Base-by-base conservation (phyloP, 2,113 vertebrate species). In the Tachysurus vachellii region DNA sequence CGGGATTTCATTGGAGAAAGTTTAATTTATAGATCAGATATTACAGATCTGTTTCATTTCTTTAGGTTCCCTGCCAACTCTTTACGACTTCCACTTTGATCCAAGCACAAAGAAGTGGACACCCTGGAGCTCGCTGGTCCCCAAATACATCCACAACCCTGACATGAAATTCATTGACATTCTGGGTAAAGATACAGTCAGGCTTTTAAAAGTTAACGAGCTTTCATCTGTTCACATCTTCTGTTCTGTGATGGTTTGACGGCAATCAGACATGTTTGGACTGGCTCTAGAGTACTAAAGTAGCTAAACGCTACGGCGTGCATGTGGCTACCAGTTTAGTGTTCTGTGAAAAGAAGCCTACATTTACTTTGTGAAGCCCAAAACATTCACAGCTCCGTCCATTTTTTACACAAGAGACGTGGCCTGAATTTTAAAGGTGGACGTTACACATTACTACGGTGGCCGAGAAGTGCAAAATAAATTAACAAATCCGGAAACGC, bases 51-150 rank as follows among this genome's bases (percentile, higher is more conserved):
- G 86, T 44, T 88, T 56, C 13, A 19, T 89, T 80, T 26, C 91
- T 92, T 14, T 92, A 99, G 98, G 95, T 83, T 96, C 96, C 50
- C 94, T 97, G 59, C 96, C 96, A 2, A 97, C 96, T 84, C 92
- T 99, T 85, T 99, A 95, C 80, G 97, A 99, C 89, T 99, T 98
- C 70, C 98, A 99, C 88, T 99, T 98, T 91, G 96, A 99, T 89
- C 89, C 62, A 13, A 83, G 71, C 11, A 56, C 91, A 82, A 94
- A 93, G 75, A 95, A 92, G 14, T 99, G 98, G 98, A 77, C 98
- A 82, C 95, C 98, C 0, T 99, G 98, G 98, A 96, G 79, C 71
- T 93, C 93, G 0, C 82, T 99, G 86, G 97, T 99, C 47, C 86
- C 96, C 19, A 93, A 95, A 91, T 99, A 99, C 36, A 36, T 95